A percentile compares a stretch with the other conserved stretches of the same genome.
phyloP scores from a whole-genome alignment of 2,797 vertebrate species.

The Euthynnus affinis region DNA sequence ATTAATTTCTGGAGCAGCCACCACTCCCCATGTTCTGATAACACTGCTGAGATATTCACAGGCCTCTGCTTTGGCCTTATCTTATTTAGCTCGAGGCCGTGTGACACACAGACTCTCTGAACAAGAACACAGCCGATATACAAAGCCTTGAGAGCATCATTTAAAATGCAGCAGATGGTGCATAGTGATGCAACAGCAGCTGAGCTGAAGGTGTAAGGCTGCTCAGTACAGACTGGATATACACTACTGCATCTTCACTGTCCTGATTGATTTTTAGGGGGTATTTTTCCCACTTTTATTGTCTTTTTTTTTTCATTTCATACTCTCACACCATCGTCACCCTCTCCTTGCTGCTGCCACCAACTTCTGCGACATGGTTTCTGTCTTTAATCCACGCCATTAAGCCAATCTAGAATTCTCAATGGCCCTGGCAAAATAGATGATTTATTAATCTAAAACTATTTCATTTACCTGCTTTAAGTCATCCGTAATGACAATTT shows the following conservation, averaged over 20 bases:
- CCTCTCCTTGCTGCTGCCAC: too few relatives aligned
- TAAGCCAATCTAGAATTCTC: background rate
- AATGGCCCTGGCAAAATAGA: background rate
- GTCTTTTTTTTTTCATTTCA: background rate
- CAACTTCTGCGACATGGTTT: too few relatives aligned
- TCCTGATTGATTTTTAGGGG: too few relatives aligned
- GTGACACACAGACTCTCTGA: slow-evolving; percentile 24
- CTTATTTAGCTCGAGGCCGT: slow-evolving; percentile 41
- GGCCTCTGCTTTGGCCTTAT: slow-evolving; percentile 46
- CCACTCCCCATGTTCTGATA: slow-evolving; percentile 34
- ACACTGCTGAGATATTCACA: slow-evolving; percentile 42
- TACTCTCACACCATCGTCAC: background rate
- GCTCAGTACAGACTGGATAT: background rate
- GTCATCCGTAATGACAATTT: background rate
- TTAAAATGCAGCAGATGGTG: slow-evolving; percentile 68
- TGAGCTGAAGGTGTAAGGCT: slow-evolving; percentile 41
- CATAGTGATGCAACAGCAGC: slow-evolving; percentile 40
- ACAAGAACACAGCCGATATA: slow-evolving; percentile 46
- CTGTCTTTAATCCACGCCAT: background rate
- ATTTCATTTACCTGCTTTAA: background rate
- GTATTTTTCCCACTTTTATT: background rate
- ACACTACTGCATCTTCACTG: slow-evolving; percentile 1
- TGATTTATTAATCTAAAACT: background rate
- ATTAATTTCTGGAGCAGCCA: slow-evolving; percentile 40
- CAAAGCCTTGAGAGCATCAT: slow-evolving; percentile 61